Percentiles rank a stretch among this genome's conserved stretches.
These are phyloP conservation scores for Cricetomys ansorgei DNA, from an alignment of 2,113 vertebrate species.

Conservation along the genomic window DNA sequence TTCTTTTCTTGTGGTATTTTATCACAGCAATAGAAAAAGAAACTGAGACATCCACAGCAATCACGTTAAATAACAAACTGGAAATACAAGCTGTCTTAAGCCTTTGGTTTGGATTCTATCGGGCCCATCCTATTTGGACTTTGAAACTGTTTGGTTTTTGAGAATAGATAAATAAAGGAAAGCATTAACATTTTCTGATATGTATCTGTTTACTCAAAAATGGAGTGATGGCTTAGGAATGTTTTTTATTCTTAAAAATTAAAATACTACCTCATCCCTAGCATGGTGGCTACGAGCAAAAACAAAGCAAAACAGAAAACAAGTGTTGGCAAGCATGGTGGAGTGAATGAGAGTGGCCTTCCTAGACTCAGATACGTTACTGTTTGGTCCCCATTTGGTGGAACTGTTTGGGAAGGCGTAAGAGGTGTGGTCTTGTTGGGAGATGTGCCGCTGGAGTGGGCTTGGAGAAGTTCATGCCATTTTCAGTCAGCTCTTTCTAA, in stretches of 20 bases:
- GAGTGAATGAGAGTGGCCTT: neutral
- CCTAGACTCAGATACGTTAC: neutral
- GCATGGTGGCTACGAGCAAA: neutral
- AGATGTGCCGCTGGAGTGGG: neutral
- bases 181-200: constrained; percentile 22
- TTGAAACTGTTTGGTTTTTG: neutral
- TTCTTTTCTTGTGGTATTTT: neutral
- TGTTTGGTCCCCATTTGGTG: neutral
- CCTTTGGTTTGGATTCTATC: neutral
- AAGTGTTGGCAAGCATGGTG: neutral
- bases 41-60: neutral
- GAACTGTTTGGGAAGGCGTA: neutral
- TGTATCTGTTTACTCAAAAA: constrained; percentile 31
- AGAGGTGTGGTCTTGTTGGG: neutral
- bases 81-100: neutral
- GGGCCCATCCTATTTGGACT: neutral
- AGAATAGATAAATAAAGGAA: neutral
- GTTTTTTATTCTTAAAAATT: constrained; percentile 6
- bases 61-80: neutral
- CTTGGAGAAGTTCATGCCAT: neutral
- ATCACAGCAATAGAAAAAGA: neutral
- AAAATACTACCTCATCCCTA: neutral
- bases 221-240: neutral
- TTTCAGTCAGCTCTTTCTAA: neutral
- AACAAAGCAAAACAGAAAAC: neutral